phyloP scores from a whole-genome alignment of 2,113 vertebrate genomes.

The Oceanodroma tethys region DNA sequence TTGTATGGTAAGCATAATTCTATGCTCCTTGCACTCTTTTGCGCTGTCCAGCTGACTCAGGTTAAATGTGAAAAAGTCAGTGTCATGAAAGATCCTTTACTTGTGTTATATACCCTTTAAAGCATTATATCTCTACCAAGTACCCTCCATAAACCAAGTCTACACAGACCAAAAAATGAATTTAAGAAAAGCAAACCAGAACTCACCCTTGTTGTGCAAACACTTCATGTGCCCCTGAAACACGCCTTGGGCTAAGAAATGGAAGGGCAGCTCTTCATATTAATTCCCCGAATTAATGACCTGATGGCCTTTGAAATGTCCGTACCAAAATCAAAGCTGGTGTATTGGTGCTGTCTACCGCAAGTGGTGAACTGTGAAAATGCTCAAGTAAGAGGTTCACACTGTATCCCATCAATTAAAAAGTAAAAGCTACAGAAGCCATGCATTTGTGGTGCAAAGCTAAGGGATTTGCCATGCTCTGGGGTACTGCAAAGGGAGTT shows the following conservation, averaged over 20 bases:
- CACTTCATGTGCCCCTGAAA: not conserved
- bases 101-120: not conserved
- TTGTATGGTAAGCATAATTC: not conserved
- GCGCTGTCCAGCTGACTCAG: not conserved
- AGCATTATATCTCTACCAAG: not conserved
- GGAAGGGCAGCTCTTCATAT: not conserved
- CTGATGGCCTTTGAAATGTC: not conserved
- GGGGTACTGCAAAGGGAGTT: not conserved
- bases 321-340: not conserved
- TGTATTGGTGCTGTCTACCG: accelerated
- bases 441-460: not conserved
- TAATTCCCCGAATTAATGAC: not conserved
- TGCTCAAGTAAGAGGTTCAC: not conserved
- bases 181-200: not conserved
- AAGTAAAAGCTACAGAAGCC: not conserved
- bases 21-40: not conserved
- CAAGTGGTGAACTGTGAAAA: not conserved
- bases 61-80: not conserved
- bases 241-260: not conserved
- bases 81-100: not conserved
- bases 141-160: not conserved
- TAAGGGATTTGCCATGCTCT: not conserved
- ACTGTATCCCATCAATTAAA: not conserved
- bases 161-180: not conserved
- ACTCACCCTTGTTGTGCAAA: not conserved